Evolutionary conservation across 2,113 vertebrate species (phyloP).

Genomic region (Elaphurus davidianus): DNA sequence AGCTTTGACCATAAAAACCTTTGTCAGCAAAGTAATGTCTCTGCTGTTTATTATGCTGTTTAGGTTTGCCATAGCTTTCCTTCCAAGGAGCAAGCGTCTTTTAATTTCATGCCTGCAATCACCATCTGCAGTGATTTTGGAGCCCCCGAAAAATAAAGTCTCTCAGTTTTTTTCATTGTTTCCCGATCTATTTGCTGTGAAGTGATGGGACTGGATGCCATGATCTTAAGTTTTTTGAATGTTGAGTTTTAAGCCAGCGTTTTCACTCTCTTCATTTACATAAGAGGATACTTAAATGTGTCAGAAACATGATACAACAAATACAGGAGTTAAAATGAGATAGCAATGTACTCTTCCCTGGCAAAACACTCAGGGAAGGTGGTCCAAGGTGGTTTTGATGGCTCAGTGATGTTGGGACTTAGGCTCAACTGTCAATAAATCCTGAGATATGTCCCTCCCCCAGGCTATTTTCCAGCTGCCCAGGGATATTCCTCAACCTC

Average conservation of each 20-base stretch:
- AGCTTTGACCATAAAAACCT: background rate
- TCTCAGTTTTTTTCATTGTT: background rate
- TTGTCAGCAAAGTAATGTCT: background rate
- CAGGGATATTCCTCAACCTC: background rate
- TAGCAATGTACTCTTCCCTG: background rate
- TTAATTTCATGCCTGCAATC: background rate
- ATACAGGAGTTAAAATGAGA: background rate
- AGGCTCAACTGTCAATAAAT: background rate
- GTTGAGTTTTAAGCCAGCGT: background rate
- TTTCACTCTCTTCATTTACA: background rate
- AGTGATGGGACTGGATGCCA: background rate
- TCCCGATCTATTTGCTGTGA: background rate
- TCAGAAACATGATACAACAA: background rate
- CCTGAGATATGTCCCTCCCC: background rate
- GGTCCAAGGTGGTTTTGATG: background rate
- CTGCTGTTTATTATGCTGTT: background rate
- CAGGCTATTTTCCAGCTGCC: background rate
- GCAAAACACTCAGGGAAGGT: background rate
- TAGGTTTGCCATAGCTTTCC: background rate
- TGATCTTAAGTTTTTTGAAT: background rate
- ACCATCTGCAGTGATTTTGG: background rate
- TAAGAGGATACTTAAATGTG: accelerated
- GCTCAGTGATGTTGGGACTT: background rate
- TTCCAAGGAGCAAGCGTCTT: background rate
- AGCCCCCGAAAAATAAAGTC: background rate